These are phyloP conservation scores for Caenorhabditis latens DNA, from an alignment of 1,140 invertebrate species.

Conservation along the genomic window DNA sequence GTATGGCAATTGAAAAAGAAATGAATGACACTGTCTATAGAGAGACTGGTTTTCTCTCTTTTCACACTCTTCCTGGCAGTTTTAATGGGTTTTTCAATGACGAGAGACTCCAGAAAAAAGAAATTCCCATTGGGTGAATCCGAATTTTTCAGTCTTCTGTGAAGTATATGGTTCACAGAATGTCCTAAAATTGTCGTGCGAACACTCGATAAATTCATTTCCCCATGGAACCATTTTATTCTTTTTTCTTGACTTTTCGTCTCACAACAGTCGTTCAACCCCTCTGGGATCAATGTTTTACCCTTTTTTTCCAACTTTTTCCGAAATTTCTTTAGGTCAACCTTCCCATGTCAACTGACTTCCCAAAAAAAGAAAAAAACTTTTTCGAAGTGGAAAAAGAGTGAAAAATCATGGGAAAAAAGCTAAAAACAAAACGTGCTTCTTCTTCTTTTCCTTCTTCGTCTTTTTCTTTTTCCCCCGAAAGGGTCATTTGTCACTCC, in stretches of 20 bases:
- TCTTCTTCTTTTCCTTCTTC: background rate
- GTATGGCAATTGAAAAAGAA: background rate
- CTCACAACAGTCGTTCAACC: too few relatives aligned
- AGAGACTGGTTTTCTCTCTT: conserved; percentile 1
- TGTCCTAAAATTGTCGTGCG: too few relatives aligned
- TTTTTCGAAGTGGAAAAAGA: background rate
- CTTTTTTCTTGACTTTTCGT: too few relatives aligned
- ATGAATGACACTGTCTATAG: too few relatives aligned
- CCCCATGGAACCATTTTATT: background rate
- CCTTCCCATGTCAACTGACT: background rate
- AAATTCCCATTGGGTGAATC: background rate
- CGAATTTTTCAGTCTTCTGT: background rate
- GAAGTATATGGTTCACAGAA: too few relatives aligned
- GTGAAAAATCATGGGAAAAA: conserved; percentile 42
- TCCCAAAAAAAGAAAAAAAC: background rate
- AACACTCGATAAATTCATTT: background rate
- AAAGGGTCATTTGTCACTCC: conserved; percentile 43
- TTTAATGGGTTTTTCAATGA: conserved; percentile 22
- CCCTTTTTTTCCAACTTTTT: background rate
- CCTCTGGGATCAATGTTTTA: background rate
- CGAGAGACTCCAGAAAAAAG: background rate
- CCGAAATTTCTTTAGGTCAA: background rate
- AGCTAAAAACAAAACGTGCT: conserved; percentile 3
- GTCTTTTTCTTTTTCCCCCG: conserved; percentile 8
- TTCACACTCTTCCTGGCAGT: conserved; percentile 7